phyloP scores from a whole-genome alignment of 2,113 vertebrate species.

The Mus spicilegus region DNA sequence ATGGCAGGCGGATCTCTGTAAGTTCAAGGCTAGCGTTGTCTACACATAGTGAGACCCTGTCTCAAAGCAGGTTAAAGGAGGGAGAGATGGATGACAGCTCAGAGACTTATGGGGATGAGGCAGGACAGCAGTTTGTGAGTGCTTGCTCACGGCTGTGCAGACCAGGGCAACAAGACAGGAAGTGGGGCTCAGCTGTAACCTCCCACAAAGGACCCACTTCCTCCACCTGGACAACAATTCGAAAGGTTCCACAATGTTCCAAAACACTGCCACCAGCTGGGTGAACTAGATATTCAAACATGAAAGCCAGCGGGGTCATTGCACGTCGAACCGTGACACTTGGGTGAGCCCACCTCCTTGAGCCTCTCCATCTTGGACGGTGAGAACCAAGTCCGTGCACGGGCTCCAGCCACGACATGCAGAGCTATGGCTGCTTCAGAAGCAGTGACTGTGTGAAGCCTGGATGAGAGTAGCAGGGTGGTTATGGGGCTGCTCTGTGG shows the following conservation, averaged over 20 bases:
- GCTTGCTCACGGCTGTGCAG: background rate
- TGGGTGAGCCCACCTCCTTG: background rate
- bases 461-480: background rate
- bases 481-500: background rate
- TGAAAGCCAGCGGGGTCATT: background rate
- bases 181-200: background rate
- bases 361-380: background rate
- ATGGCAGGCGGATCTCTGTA: background rate
- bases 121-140: background rate
- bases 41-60: background rate
- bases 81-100: background rate
- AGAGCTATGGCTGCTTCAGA: too few relatives aligned
- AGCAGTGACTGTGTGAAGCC: background rate
- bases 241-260: background rate
- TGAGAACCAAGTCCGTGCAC: background rate
- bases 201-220: background rate
- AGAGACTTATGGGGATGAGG: background rate
- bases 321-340: background rate
- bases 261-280: background rate
- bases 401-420: background rate
- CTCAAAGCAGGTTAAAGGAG: background rate
- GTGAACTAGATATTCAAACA: background rate
- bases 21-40: background rate
- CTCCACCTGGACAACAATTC: background rate
- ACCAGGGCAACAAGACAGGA: too few relatives aligned